A percentile compares a stretch with the other conserved stretches of the same genome.
These are phyloP conservation scores for Drosophila maculinotata DNA, from an alignment of 2,888 invertebrate species.

Conservation along the genomic window DNA sequence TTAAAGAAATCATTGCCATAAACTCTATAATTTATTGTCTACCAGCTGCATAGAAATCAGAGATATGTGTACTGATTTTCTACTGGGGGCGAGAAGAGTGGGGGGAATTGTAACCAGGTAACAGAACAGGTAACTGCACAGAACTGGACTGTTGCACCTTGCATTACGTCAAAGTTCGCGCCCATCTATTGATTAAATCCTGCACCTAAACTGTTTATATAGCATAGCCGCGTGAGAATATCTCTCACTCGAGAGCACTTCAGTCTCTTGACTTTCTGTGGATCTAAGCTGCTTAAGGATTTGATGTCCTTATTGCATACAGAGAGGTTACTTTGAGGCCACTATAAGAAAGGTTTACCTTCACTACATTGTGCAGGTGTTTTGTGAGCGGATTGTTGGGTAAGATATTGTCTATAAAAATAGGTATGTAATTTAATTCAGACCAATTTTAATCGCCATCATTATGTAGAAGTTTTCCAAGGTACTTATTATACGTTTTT, in stretches of 20 bases:
- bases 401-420: neutral
- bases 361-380: slow-evolving; percentile 20
- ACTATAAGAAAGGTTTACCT: neutral
- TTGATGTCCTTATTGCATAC: slow-evolving; percentile 46
- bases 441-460: slow-evolving; percentile 7
- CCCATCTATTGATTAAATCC: slow-evolving; percentile 46
- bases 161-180: slow-evolving; percentile 62
- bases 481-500: neutral
- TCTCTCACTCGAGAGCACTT: slow-evolving; percentile 21
- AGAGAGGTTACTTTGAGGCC: neutral
- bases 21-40: slow-evolving; percentile 73
- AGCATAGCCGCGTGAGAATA: slow-evolving; percentile 49
- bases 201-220: slow-evolving; percentile 40
- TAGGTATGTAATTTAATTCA: slow-evolving; percentile 17
- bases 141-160: slow-evolving; percentile 46
- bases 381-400: neutral
- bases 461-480: neutral
- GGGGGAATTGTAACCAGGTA: slow-evolving; percentile 28
- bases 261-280: slow-evolving; percentile 43
- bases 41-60: slow-evolving; percentile 64
- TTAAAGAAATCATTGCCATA: slow-evolving; percentile 61
- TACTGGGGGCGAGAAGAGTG: neutral
- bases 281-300: slow-evolving; percentile 49
- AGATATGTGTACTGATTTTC: slow-evolving; percentile 40
- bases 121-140: slow-evolving; percentile 35